Base-by-base conservation (phyloP, 2,797 vertebrate species). In the Acomys russatus region DNA sequence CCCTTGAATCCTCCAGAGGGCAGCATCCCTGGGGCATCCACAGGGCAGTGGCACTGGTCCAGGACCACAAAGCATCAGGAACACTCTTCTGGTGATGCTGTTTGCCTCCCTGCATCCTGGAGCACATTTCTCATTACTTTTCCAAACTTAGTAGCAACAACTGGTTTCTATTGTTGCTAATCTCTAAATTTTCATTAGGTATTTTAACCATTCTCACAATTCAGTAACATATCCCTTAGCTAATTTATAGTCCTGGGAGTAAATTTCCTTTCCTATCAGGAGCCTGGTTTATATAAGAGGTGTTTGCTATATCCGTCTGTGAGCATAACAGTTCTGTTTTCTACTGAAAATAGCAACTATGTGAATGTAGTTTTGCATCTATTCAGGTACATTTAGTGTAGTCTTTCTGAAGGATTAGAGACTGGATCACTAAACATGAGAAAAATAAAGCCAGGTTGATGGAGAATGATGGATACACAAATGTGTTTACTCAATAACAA, bases 201-300 rank as follows among this genome's bases (percentile, higher is more conserved):
- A 44, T 25, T 70, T 80, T 82, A 89, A 78, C 9, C 14, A 23
- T 51, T 66, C 63, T 66, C 28, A 51, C 30, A 66, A 35, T 91
- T 83, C 38, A 35, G 0, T 54, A 68, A 70, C 15, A 64, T 63
- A 35, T 54, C 23, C 12, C 10, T 77, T 94, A 35, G 74, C 49
- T 92, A 76, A 25, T 59, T 64, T 59, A 49, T 96, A 73, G 9
- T 9, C 70, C 22, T 30, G 11, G 25, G 23, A 51, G 4, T 88
- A 18, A 88, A 66, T 77, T 93, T 93, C 61, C 6, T 80, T 94
- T 88, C 25, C 35, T 78, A 70, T 20, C 35, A 78, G 64, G 49
- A 91, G 64, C 0, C 5, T 7, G 23, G 44, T 3, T 85, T 61
- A 61, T 28, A 68, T 11, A 88, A 4, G 35, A 84, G 15, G 2